Evolutionary conservation across 2,888 invertebrate species (phyloP), one percentile per base, ranked within the genome.

Genomic region (Epirrhoe tristata): DNA sequence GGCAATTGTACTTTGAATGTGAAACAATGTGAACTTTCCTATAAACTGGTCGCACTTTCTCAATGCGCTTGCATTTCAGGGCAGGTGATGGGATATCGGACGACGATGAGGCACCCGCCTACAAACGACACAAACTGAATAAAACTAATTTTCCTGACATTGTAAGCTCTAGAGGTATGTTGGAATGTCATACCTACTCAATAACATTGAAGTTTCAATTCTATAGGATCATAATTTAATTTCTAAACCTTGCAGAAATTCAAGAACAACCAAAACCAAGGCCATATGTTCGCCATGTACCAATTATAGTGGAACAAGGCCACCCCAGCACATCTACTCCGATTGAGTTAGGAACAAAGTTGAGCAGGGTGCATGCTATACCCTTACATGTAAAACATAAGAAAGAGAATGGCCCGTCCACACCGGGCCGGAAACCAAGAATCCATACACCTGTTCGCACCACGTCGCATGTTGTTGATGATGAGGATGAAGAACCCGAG

Each of bases 291-390:
- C 83, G 90, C 51, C 88, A 91, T 78, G 86, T 93, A 58, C 93
- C 93, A 48, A 91, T 94, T 66, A 86, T 88, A 72, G 64, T 92
- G 62, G 93, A 92, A 56, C 51, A 76, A 50, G 85, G 84, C 5
- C 83, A 87, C 67, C 89, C 93, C 0, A 92, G 91, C 70, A 93
- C 93, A 10, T 93, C 93, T 3, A 93, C 93, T n/a, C 93, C 93
- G 3, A 85, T 84, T 60, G 86, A 87, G 12, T 51, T 78, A 8
- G 72, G 73, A 12, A 69, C 74, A 10, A 87, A 77, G 55, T 57
- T 72, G 31, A 71, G 75, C 58, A 73, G 84, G 65, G 74, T 81
- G 6, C 76, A 85, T 50, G 74, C 80, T 46, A 81, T 88, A 31
- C 90, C 91, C 0, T 72, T 91, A 32, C 85, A 86, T 51, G 36